Evolutionary conservation across 2,888 invertebrate species (phyloP).

Genomic region (Drosophila anomalata): DNA sequence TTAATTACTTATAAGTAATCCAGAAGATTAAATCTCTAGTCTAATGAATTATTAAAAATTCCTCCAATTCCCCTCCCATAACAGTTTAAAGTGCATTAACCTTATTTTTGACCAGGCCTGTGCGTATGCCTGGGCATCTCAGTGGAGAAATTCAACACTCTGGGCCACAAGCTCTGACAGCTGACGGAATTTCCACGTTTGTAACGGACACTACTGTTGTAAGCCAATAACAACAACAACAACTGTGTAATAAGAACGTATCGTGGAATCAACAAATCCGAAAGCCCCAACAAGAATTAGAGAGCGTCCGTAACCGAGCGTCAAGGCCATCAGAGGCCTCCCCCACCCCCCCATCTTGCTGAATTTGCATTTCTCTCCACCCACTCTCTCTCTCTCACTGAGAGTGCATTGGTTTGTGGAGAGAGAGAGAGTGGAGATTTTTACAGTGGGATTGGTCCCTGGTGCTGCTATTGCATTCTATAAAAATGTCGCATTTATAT

Average conservation of each 20-base stretch:
- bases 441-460: background rate
- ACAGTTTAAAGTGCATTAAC: slow-evolving; percentile 27
- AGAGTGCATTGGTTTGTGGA: too few species aligned
- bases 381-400: too few species aligned
- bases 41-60: background rate
- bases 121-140: background rate
- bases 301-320: slow-evolving; percentile 15
- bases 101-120: background rate
- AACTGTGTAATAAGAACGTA: slow-evolving; percentile 5
- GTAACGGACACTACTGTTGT: slow-evolving; percentile 22
- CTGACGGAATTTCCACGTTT: slow-evolving; percentile 17
- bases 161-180: slow-evolving; percentile 2
- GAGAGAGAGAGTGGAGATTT: background rate
- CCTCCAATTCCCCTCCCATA: background rate
- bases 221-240: background rate
- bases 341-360: background rate
- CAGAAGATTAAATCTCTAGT: background rate
- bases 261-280: slow-evolving; percentile 6
- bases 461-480: background rate
- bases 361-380: slow-evolving; percentile 15
- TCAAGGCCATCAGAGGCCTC: slow-evolving; percentile 30
- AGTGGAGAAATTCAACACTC: slow-evolving; percentile 14
- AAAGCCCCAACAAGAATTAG: slow-evolving; percentile 1
- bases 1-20: background rate
- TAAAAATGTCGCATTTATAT: background rate